These are phyloP conservation scores for Phalacrocorax carbo DNA, from an alignment of 2,113 vertebrate species.

Conservation along the genomic window DNA sequence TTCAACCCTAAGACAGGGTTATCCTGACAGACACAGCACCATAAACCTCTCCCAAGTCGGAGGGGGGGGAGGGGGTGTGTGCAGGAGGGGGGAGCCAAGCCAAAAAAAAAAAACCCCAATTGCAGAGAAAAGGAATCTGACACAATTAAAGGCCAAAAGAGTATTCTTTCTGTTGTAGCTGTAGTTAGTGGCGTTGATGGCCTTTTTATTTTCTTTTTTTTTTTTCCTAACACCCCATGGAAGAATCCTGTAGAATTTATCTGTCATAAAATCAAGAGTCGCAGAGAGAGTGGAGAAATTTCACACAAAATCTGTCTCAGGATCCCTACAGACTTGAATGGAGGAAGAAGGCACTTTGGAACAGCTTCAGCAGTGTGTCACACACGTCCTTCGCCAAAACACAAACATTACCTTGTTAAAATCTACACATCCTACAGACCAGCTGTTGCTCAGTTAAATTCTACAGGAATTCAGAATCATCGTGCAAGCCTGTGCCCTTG, in stretches of 20 bases:
- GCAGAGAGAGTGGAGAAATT: not conserved
- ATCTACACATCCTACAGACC: constrained; percentile 36
- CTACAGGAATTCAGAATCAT: not conserved
- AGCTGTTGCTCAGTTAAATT: constrained; percentile 16
- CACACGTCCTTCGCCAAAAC: not conserved
- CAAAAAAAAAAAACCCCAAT: constrained; percentile 4
- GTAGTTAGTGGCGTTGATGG: not conserved
- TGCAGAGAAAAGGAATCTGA: constrained; percentile 58
- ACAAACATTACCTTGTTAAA: constrained; percentile 42
- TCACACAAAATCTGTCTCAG: not conserved
- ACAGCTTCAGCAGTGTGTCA: not conserved
- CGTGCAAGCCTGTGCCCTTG: not conserved
- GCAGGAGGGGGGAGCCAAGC: not conserved
- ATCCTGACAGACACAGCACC: constrained; percentile 73
- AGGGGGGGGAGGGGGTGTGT: not conserved
- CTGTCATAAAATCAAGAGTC: not conserved
- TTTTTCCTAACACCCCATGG: not conserved
- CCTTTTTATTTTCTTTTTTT: constrained; percentile 28
- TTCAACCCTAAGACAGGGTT: constrained; percentile 67
- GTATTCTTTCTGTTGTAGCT: constrained; percentile 8
- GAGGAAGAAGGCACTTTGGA: not conserved
- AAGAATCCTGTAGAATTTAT: not conserved
- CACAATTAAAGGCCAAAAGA: constrained; percentile 69
- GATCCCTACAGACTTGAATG: not conserved
- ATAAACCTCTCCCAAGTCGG: constrained; percentile 73